Evolutionary conservation across 1,140 invertebrate genomes (phyloP), one percentile per base, ranked within the genome.

Genomic region (Hycleus cichorii): DNA sequence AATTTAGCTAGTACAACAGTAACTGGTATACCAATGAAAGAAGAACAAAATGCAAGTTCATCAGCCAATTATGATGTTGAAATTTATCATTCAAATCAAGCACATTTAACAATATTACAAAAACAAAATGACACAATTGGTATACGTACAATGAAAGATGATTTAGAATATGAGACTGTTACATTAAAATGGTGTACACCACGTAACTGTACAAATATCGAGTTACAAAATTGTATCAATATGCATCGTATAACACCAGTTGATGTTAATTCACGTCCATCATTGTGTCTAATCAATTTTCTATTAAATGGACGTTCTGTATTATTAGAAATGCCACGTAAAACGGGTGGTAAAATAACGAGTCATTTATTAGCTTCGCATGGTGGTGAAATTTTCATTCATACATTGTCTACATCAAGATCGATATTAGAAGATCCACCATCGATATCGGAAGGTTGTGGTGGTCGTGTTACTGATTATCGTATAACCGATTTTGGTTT

Each of bases 11-110:
- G 90, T 50, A 97, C 95, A 9, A 97, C 93, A 1, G 94, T 98
- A 0, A 98, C 94, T 25, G 95, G 94, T 27, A 98, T 98, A 68
- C 95, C 95, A 3, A 98, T 98, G 95, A 98, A 98, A 79, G 95
- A 98, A 77, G 95, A 98, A 77, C 95, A 97, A 78, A 98, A 97
- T 77, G 93, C 95, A 1, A 94, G 89, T 74, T 96, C 93, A 0
- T 97, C 94, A 47, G 93, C 94, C 1, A 98, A 98, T 77, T 98
- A 98, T 72, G 95, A 98, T 73, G 95, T 98, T 0, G 94, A 97
- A 75, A 89, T 98, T 44, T 87, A 95, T 63, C 95, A 98, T 74
- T 84, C 90, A 0, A 82, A 83, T 2, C 81, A 84, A 10, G 91
- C 93, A 0, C 94, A 97, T 73, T 80, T 83, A 0, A 84, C 90